Percentiles rank a stretch among this genome's conserved stretches.
Evolutionary conservation across 2,113 vertebrate species (phyloP).

Genomic region (Chaetura pelagica): DNA sequence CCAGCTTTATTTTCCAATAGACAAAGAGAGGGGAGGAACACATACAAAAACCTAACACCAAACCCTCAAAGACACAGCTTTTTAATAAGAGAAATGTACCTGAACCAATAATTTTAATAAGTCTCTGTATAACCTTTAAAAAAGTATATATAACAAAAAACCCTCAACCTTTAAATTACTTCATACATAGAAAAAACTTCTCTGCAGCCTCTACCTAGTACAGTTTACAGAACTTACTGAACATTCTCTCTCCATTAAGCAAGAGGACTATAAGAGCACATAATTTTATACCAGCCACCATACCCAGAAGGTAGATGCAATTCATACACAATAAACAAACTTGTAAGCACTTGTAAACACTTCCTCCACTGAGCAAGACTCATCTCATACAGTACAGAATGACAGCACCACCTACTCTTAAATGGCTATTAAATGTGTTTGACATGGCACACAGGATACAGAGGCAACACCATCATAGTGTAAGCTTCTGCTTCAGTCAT

Average conservation of each 20-base stretch:
- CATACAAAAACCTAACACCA: not conserved
- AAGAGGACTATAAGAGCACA: not conserved
- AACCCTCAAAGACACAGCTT: not conserved
- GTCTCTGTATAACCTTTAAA: not conserved
- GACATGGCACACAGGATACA: not conserved
- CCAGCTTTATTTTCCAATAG: not conserved
- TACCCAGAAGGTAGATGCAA: not conserved
- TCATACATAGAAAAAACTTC: not conserved
- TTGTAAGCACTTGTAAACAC: not conserved
- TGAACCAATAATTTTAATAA: not conserved
- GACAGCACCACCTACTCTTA: not conserved
- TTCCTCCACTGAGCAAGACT: not conserved
- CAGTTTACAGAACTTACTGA: not conserved
- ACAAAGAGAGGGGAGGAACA: fast-evolving
- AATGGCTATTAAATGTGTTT: fast-evolving
- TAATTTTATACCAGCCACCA: not conserved
- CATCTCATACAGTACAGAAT: not conserved
- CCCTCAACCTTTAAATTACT: not conserved
- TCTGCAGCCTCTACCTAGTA: not conserved
- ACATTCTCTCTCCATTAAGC: not conserved
- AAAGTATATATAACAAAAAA: not conserved
- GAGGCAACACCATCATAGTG: not conserved
- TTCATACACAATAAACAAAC: not conserved
- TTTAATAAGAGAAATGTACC: not conserved
- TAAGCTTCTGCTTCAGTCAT: not conserved